Evolutionary conservation across 2,888 invertebrate genomes (phyloP).

Genomic region (Papilio protenor): DNA sequence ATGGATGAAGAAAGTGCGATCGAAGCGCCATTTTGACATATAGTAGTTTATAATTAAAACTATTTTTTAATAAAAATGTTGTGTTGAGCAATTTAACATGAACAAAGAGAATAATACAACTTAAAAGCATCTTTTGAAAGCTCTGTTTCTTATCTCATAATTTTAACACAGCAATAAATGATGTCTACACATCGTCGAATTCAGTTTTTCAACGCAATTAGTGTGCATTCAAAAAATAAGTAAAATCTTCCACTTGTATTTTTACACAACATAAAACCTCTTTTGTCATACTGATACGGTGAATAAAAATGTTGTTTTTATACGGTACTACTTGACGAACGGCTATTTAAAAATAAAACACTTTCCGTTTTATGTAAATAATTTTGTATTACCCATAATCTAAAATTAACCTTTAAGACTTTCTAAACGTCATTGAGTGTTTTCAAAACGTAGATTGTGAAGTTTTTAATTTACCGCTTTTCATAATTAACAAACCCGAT

Average conservation of each 20-base stretch:
- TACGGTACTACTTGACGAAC: neutral
- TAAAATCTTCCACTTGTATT: neutral
- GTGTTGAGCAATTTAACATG: neutral
- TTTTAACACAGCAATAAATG: conserved; percentile 18
- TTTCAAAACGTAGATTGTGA: conserved; percentile 7
- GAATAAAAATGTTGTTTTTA: neutral
- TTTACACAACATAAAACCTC: neutral
- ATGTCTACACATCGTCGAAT: neutral
- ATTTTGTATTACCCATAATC: neutral
- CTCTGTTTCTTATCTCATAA: neutral
- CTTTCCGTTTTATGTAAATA: neutral
- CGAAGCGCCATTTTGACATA: neutral
- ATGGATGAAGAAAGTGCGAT: neutral
- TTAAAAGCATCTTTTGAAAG: conserved; percentile 10
- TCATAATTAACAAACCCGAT: conserved; percentile 31
- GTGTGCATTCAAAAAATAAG: neutral
- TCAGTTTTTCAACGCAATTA: conserved; percentile 16
- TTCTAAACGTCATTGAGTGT: conserved; percentile 21
- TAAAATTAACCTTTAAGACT: neutral
- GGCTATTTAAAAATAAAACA: neutral
- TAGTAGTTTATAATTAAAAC: neutral
- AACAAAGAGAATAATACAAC: neutral
- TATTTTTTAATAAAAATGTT: neutral
- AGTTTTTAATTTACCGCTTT: conserved; percentile 29
- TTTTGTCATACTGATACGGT: neutral